Evolutionary conservation across 2,797 vertebrate species (phyloP), one percentile per base, ranked within the genome.

Genomic region (Anisognathus igniventris): DNA sequence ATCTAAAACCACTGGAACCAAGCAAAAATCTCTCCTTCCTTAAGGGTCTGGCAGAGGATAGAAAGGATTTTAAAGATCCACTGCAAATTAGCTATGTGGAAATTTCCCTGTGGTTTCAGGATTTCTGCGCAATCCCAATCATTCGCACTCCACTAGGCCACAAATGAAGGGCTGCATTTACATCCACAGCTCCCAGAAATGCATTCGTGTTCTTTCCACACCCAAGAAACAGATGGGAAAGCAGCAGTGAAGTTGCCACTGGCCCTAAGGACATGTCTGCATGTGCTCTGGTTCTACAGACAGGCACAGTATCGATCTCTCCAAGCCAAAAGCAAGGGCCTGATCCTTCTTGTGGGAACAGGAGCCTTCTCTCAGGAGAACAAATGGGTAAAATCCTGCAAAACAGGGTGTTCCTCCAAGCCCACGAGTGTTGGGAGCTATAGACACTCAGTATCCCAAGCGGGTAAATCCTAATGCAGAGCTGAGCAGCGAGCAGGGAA

Each of bases 41-140:
- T 50, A 88, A 92, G 74, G 60, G 50, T 90, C 39, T 51, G 51
- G 33, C 7, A 86, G 57, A 24, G 35, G 58, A 85, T 18, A 71
- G 56, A 85, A 31, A 56, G 31, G n/a, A 93, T 90, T 88, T 94
- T 80, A 76, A 93, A 90, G 82, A 81, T 68, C 71, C 61, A 28
- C 42, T 74, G 39, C 33, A 54, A 65, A 40, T 20, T 42, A 74
- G n/a, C 45, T 71, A 39, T 37, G 84, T 27, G 31, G 80, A 93
- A 90, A 81, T 73, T 73, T 18, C 22, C 33, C 35, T 0, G 7
- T 65, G 75, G 71, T 47, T 82, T 50, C 42, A 79, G 71, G 77
- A 90, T 85, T 95, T 81, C 56, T 75, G 17, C 1, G 25, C 60
- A 89, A 92, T 51, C 42, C 60, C 7, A 7, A 74, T 54, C 40